A percentile compares a stretch with the other conserved stretches of the same genome.
These are phyloP conservation scores for Galerucella calmariensis DNA, from an alignment of 2,888 invertebrate genomes.

Conservation along the genomic window DNA sequence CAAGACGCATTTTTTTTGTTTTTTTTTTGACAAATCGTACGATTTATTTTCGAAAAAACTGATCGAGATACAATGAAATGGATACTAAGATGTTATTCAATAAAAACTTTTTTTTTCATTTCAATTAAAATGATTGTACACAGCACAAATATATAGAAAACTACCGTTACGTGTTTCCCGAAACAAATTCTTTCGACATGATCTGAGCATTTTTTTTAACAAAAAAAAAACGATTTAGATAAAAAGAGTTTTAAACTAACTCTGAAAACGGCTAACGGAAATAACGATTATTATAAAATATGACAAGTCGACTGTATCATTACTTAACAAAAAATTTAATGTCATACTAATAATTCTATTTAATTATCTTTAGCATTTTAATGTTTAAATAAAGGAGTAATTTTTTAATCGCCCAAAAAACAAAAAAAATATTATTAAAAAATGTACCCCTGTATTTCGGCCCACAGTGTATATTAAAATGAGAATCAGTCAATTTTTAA, in stretches of 20 bases:
- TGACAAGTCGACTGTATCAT: background rate
- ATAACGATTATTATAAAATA: background rate
- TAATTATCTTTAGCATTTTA: too few species aligned
- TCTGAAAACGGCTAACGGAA: slow-evolving; percentile 14
- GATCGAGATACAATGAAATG: slow-evolving; percentile 46
- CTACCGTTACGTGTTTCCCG: slow-evolving; percentile 30
- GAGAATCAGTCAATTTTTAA: too few species aligned
- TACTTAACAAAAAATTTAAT: background rate
- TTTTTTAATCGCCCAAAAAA: too few species aligned
- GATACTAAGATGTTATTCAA: slow-evolving; percentile 46
- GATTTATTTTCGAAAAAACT: slow-evolving; percentile 60
- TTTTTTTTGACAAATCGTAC: slow-evolving; percentile 57
- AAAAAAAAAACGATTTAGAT: slow-evolving; percentile 33
- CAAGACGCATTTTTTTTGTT: background rate
- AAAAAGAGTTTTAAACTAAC: slow-evolving; percentile 20
- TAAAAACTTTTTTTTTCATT: slow-evolving; percentile 34
- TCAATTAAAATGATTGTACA: slow-evolving; percentile 59
- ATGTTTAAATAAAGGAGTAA: too few species aligned
- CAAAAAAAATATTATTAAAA: too few species aligned
- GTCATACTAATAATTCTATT: too few species aligned
- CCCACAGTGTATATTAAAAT: too few species aligned
- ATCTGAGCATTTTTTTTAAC: slow-evolving; percentile 30
- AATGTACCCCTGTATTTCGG: too few species aligned
- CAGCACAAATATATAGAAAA: slow-evolving; percentile 52
- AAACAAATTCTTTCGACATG: slow-evolving; percentile 41